These are phyloP conservation scores for Catotricha subobsoleta DNA, from an alignment of 2,888 invertebrate genomes.

Conservation along the genomic window DNA sequence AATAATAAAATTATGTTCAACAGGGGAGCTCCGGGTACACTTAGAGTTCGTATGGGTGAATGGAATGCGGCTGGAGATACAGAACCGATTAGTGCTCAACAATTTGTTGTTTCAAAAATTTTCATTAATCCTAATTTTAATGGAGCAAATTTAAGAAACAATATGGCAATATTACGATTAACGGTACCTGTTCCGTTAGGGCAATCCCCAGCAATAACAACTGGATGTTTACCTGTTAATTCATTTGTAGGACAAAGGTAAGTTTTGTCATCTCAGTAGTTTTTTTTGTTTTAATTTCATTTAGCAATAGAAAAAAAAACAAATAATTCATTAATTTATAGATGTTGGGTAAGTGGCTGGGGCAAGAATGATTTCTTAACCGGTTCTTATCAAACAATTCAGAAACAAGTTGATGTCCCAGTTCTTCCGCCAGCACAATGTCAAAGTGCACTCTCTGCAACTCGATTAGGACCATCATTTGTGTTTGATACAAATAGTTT, in stretches of 20 bases:
- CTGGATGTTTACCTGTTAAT: constrained; percentile 39
- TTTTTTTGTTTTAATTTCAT: neutral
- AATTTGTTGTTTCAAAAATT: constrained; percentile 38
- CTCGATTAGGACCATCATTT: constrained; percentile 45
- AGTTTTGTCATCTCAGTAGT: neutral
- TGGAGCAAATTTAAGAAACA: constrained; percentile 53
- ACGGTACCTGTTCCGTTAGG: constrained; percentile 37
- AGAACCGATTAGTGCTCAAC: constrained; percentile 47
- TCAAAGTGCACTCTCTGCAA: constrained; percentile 40
- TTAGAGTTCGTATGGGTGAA: constrained; percentile 56
- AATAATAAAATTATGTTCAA: neutral
- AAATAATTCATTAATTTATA: neutral
- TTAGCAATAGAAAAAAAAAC: neutral
- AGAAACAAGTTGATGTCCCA: constrained; percentile 59
- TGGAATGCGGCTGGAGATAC: constrained; percentile 49
- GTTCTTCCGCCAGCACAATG: constrained; percentile 47
- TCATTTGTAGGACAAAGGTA: constrained; percentile 35
- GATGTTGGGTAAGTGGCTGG: constrained; percentile 61
- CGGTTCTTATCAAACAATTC: constrained; percentile 42
- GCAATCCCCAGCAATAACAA: constrained; percentile 37
- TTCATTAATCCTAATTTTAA: constrained; percentile 49
- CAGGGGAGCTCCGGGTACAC: constrained; percentile 13
- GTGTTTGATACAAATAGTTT: constrained; percentile 46
- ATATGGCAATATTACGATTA: constrained; percentile 64
- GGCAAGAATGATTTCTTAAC: constrained; percentile 57